phyloP scores from a whole-genome alignment of 2,113 vertebrate genomes.

The Chitala chitala region DNA sequence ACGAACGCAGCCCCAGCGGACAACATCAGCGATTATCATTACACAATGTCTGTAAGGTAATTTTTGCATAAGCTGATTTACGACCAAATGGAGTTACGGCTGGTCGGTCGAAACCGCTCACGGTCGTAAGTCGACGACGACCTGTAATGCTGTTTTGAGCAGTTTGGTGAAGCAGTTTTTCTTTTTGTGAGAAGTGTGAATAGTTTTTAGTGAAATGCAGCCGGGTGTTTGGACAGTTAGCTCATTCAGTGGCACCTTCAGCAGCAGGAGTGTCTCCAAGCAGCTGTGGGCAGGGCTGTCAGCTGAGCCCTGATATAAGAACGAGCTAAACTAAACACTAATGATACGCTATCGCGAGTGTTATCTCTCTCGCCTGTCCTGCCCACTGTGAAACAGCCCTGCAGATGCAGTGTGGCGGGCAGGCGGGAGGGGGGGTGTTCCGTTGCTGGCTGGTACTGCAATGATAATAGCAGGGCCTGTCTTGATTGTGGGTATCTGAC shows the following conservation, averaged over 20 bases:
- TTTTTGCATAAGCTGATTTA: too few relatives aligned
- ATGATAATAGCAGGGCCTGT: conserved; percentile 2
- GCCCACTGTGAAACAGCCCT: neutral
- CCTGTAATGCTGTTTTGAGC: too few relatives aligned
- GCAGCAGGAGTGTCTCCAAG: neutral
- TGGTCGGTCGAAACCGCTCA: too few relatives aligned
- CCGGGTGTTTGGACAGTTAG: too few relatives aligned
- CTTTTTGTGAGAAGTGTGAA: neutral
- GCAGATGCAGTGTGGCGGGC: neutral
- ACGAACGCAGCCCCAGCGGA: too few relatives aligned
- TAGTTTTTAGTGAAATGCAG: neutral
- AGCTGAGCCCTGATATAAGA: neutral
- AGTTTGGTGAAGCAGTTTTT: too few relatives aligned
- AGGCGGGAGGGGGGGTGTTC: conserved; percentile 1
- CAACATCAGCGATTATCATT: too few relatives aligned
- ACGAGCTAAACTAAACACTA: neutral
- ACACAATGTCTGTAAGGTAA: too few relatives aligned
- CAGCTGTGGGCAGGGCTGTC: too few relatives aligned
- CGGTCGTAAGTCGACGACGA: too few relatives aligned
- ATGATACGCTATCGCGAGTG: neutral
- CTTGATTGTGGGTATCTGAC: neutral
- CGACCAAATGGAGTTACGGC: too few relatives aligned
- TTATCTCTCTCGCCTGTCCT: neutral
- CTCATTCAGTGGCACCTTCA: neutral
- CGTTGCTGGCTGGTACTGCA: neutral